Evolutionary conservation across 1,140 invertebrate genomes (phyloP), one percentile per base, ranked within the genome.

Genomic region (Campoletis sonorensis): DNA sequence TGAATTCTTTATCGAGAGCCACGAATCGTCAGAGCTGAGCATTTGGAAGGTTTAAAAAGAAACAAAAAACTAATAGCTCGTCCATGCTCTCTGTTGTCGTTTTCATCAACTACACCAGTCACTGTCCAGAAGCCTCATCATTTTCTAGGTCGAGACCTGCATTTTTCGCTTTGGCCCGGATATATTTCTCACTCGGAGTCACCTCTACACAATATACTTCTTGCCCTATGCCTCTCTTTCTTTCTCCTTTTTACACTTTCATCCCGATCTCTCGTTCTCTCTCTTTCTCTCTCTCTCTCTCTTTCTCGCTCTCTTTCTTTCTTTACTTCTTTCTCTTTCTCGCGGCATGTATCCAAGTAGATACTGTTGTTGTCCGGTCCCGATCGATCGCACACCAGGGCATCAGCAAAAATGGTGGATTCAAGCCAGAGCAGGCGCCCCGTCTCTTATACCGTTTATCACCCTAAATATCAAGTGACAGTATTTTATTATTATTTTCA

Each of bases 101-200:
- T 45, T 45, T 13, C 8, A 45, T 45, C 8, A 45, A 45, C 40
- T 45, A 45, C 7, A 45, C 40, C 40, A 10, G 3, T 45, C 40
- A 45, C 40, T 13, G 40, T 45, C 40, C 40, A 45, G 26, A 71
- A n/a, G 11, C 37, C 33, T 37, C 18, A 71, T 37, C 7, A 71
- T 71, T 37, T 71, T 71, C 68, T 71, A 71, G 68, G 68, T 71
- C 68, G 30, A 40, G 68, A 71, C 68, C 68, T 37, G 68, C 68
- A 71, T 71, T 71, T 71, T 71, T 71, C 33, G 27, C 11, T 16
- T 71, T 71, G 68, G 18, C 68, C 33, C 68, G 68, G 37, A 71
- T 40, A 30, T 71, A 40, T 45, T 71, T n/a, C 68, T 71, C 33
- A 71, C 40, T 71, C 33, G 40, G 40, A 45, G 40, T 45, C 33